These are phyloP conservation scores for Pteruthius melanotis DNA, from an alignment of 2,113 vertebrate species.

Conservation along the genomic window DNA sequence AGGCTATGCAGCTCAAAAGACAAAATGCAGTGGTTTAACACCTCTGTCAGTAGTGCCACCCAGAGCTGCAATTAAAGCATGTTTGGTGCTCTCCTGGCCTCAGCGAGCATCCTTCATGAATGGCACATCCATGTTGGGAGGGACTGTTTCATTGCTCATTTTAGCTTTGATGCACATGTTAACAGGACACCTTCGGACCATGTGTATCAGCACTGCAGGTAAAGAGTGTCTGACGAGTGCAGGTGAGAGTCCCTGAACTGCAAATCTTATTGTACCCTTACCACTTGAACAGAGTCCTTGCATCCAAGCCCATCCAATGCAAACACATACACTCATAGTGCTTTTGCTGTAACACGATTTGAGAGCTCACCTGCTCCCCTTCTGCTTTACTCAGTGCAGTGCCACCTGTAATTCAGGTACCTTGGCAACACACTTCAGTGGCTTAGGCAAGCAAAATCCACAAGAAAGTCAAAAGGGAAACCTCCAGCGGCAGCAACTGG, in stretches of 20 bases:
- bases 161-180: neutral
- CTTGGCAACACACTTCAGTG: neutral
- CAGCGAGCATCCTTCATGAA: neutral
- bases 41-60: neutral
- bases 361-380: neutral
- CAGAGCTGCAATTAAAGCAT: neutral
- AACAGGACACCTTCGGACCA: neutral
- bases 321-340: neutral
- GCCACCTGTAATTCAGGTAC: neutral
- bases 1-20: neutral
- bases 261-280: neutral
- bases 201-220: neutral
- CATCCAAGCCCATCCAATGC: neutral
- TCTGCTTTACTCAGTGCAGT: neutral
- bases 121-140: neutral
- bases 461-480: neutral
- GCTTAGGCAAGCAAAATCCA: neutral
- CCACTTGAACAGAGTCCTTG: neutral
- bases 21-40: neutral
- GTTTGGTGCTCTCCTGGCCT: neutral
- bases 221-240: rapidly evolving
- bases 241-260: neutral
- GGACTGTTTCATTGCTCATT: neutral
- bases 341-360: neutral
- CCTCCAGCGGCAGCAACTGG: neutral